Conservation (phyloP, 2,797 vertebrate genomes). For the Phataginus tetradactyla region DNA sequence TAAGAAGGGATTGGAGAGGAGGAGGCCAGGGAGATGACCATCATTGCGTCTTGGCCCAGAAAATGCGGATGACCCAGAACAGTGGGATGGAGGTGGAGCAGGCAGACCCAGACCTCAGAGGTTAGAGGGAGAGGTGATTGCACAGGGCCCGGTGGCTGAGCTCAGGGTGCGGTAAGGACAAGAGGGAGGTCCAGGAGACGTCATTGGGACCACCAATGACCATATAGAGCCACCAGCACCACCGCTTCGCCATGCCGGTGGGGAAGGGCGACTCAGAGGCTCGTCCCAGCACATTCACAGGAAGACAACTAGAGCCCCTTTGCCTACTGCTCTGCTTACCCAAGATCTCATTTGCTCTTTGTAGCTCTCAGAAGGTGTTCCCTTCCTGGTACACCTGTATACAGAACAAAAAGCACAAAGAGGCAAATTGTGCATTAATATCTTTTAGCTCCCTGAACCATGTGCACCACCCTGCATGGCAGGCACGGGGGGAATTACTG, state of each 20-base stretch:
- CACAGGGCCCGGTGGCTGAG: background rate
- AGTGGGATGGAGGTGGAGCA: background rate
- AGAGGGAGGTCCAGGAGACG: background rate
- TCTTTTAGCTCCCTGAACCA: background rate
- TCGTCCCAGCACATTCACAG: background rate
- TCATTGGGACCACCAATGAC: background rate
- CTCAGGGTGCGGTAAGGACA: fast-evolving
- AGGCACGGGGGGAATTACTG: background rate
- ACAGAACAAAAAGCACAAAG: background rate
- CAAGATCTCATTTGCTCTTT: background rate
- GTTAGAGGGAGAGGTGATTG: background rate
- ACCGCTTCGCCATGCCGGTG: background rate
- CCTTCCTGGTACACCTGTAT: background rate
- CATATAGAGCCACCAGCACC: background rate
- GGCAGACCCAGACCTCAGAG: background rate
- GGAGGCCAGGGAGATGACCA: background rate
- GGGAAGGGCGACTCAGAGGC: background rate
- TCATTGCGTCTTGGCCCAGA: background rate
- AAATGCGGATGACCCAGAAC: background rate
- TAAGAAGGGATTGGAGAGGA: background rate
- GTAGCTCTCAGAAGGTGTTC: background rate
- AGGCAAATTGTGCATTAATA: background rate
- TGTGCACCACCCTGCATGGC: background rate
- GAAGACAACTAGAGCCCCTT: background rate
- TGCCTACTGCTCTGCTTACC: background rate